Percentiles rank a stretch among this genome's conserved stretches.
Conservation (phyloP, 2,797 vertebrate species). For the Ptychadena robeensis region DNA sequence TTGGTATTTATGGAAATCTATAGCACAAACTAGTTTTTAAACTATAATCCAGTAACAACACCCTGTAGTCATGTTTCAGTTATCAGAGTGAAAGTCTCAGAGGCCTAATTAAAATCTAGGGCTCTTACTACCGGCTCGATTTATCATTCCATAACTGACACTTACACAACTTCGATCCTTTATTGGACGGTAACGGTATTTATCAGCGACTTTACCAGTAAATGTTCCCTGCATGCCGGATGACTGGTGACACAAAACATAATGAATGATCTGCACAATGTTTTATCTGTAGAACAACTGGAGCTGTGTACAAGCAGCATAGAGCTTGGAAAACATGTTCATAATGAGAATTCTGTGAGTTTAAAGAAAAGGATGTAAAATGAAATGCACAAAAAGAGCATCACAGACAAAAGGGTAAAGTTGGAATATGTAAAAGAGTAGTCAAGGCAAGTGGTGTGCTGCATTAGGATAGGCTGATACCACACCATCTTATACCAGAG, state of each 20-base stretch:
- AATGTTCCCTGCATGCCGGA: background rate
- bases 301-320: background rate
- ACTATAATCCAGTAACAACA: slow-evolving; percentile 15
- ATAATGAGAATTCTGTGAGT: background rate
- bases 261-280: slow-evolving; percentile 15
- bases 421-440: no score
- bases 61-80: slow-evolving; percentile 8
- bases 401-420: no score
- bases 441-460: no score
- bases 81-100: slow-evolving; percentile 9
- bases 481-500: no score
- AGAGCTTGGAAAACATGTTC: background rate
- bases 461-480: no score
- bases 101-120: slow-evolving; percentile 46
- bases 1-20: slow-evolving; percentile 37
- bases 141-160: slow-evolving; percentile 23
- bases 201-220: background rate
- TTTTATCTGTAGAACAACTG: slow-evolving; percentile 10
- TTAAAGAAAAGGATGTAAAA: background rate
- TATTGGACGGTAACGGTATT: slow-evolving; percentile 14
- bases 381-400: no score
- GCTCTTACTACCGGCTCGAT: slow-evolving; percentile 16
- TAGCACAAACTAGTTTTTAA: slow-evolving; percentile 19
- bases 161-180: background rate
- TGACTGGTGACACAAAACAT: background rate